A percentile compares a stretch with the other conserved stretches of the same genome.
These are phyloP conservation scores for Elephas maximus DNA, from an alignment of 2,113 vertebrate species.

Conservation along the genomic window DNA sequence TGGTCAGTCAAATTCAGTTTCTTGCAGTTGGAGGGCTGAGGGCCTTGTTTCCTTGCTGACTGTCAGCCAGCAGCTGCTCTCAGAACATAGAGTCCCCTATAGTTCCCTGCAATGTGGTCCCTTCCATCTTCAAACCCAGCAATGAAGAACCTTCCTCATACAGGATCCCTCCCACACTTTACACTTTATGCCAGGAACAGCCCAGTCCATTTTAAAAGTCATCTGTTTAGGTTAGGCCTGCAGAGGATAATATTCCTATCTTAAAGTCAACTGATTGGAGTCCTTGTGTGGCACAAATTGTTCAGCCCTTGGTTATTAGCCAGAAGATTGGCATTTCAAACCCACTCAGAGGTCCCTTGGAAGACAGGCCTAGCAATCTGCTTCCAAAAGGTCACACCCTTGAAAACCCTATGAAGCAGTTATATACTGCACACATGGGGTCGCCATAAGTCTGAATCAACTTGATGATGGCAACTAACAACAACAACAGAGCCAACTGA, in stretches of 20 bases:
- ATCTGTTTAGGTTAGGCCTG: neutral
- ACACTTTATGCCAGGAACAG: neutral
- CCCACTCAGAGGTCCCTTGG: too few relatives aligned
- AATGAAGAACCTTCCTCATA: neutral
- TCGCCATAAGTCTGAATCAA: neutral
- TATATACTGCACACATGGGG: neutral
- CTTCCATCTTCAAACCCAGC: neutral
- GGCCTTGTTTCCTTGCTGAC: neutral
- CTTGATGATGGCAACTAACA: neutral
- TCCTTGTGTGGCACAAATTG: neutral
- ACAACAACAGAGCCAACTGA: neutral
- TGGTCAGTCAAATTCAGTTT: neutral
- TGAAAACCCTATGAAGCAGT: neutral
- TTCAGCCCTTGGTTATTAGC: neutral
- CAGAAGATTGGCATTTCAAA: neutral
- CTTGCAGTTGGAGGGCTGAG: neutral
- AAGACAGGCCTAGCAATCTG: neutral
- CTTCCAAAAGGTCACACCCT: neutral
- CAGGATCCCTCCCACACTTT: neutral
- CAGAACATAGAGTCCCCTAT: neutral
- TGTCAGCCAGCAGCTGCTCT: neutral
- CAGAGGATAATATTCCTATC: neutral
- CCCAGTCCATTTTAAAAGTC: neutral
- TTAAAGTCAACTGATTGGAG: neutral
- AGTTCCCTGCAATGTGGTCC: neutral